Base-by-base conservation (phyloP, 1,140 invertebrate genomes). In the Littorina saxatilis region DNA sequence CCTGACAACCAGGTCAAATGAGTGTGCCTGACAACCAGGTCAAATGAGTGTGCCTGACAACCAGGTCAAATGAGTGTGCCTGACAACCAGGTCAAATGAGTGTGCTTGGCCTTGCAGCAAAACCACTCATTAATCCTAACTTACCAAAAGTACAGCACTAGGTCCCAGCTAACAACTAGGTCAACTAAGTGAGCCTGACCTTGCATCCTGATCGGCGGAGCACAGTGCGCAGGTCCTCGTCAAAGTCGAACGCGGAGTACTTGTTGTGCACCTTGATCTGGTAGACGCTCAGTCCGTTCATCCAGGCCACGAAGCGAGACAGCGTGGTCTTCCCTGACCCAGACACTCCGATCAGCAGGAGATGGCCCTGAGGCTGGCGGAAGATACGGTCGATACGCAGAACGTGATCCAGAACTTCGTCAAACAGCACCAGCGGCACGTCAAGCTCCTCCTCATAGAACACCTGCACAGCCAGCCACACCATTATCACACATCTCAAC, bases 371-470 rank as follows among this genome's bases (percentile, higher is more conserved):
- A 17, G 99, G 98, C 93, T 99, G 99, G 70, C 99, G 94, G 95
- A 99, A 99, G 87, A 99, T 99, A 90, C 99, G 94, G 94, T 99
- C 99, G 90, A 99, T 99, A 85, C 99, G 94, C 52, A 99, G 93
- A 40, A 99, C 98, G 92, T 99, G 99, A 90, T 99, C 99, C 15
- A 99, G 92, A 52, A 99, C 98, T 93, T 99, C 98, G 92, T 99
- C 98, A 92, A 99, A 99, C 1, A 99, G 93, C 40, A 99, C 99
- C 4, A 99, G 93, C 0, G 97, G 98, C 7, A 99, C 99, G 93
- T 99, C 99, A 47, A 99, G 92, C 91, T 99, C 99, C 94, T 99
- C 99, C 93, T 99, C 99, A 90, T 99, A 99, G 93, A 99, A 99
- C n/a, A 98, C 96, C 95, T 96, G 87, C 2, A 87, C 79, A 17